Evolutionary conservation across 2,113 vertebrate genomes (phyloP).

Genomic region (Rhea americana): DNA sequence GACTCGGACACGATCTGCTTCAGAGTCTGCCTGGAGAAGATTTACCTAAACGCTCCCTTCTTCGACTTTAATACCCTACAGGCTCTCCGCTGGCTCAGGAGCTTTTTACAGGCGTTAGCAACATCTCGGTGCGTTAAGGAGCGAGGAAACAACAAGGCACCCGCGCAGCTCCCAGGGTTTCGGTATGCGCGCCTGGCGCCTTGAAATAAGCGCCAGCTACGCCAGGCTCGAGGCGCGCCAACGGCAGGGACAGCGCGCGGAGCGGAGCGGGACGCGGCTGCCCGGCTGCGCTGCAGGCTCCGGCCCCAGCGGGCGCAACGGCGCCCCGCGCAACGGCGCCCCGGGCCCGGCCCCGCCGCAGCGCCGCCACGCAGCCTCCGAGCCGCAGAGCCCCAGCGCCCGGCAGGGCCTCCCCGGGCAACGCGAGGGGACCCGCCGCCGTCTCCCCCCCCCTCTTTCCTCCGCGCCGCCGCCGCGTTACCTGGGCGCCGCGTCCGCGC

Average conservation of each 20-base stretch:
- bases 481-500: background rate
- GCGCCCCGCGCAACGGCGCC: too few species aligned
- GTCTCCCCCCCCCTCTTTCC: background rate
- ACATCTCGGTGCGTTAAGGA: accelerated
- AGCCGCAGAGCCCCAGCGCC: background rate
- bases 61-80: background rate
- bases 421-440: background rate
- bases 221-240: too few species aligned
- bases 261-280: too few species aligned
- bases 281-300: too few species aligned
- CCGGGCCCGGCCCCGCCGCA: too few species aligned
- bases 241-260: too few species aligned
- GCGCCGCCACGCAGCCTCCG: background rate
- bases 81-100: background rate
- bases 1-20: background rate
- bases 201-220: too few species aligned
- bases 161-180: background rate
- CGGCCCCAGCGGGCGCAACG: too few species aligned
- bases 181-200: too few species aligned
- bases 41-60: background rate
- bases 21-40: background rate
- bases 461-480: background rate
- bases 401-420: background rate
- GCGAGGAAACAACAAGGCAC: background rate
- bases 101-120: background rate